Percentiles rank a stretch among this genome's conserved stretches.
phyloP scores from a whole-genome alignment of 2,113 vertebrate species.

The Mobula birostris region DNA sequence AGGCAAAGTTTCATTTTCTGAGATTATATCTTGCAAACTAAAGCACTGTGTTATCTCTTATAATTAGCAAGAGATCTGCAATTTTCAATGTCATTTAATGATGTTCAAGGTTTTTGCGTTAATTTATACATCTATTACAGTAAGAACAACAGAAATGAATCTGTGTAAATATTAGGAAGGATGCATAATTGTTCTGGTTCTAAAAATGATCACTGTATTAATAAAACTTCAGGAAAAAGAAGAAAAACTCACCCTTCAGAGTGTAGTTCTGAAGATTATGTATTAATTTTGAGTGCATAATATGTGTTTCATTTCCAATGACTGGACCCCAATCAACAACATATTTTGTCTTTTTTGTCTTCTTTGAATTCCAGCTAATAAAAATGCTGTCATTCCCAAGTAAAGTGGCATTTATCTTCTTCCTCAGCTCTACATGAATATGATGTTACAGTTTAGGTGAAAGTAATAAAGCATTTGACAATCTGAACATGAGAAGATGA shows the following conservation, averaged over 20 bases:
- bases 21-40: not conserved
- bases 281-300: not conserved
- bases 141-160: not conserved
- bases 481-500: not conserved
- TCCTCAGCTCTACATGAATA: not conserved
- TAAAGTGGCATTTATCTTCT: not conserved
- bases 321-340: slow-evolving; percentile 8
- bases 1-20: not conserved
- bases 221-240: not conserved
- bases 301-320: not conserved
- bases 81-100: not conserved
- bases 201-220: not conserved
- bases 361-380: not conserved
- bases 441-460: not conserved
- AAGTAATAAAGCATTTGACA: not conserved
- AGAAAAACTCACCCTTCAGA: not conserved
- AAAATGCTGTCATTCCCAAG: not conserved
- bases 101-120: not conserved
- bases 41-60: not conserved
- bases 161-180: not conserved
- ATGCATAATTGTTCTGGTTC: not conserved
- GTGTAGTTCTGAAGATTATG: not conserved
- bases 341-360: not conserved
- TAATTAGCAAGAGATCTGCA: not conserved
- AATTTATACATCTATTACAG: not conserved